A percentile compares a stretch with the other conserved stretches of the same genome.
Conservation (phyloP, 1,140 invertebrate genomes). For the Bacillus rossius region DNA sequence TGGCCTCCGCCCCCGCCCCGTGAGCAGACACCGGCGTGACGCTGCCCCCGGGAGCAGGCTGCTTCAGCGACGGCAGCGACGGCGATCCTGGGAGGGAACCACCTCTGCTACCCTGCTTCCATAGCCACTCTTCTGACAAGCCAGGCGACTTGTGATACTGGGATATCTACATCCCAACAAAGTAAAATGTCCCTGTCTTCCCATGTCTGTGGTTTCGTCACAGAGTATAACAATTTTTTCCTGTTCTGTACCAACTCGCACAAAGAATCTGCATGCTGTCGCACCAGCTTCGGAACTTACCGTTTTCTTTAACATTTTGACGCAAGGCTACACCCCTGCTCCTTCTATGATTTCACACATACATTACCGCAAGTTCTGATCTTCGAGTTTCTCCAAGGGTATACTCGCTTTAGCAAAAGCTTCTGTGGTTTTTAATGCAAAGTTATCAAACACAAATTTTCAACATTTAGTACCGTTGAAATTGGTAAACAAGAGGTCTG, state of each 20-base stretch:
- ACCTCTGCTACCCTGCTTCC: not conserved
- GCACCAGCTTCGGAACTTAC: not conserved
- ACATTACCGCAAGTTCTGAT: no score
- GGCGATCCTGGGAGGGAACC: not conserved
- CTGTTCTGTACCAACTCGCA: not conserved
- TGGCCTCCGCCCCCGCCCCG: slow-evolving; percentile 49
- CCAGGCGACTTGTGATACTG: not conserved
- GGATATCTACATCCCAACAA: not conserved
- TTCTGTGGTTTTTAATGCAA: no score
- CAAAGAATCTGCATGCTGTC: no score
- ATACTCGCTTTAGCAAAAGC: no score
- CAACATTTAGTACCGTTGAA: no score
- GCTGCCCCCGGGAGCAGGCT: not conserved
- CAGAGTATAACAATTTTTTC: not conserved
- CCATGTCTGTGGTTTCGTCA: not conserved
- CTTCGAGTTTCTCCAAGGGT: no score
- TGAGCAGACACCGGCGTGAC: slow-evolving; percentile 26
- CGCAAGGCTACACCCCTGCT: no score
- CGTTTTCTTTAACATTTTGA: not conserved
- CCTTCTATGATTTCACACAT: no score
- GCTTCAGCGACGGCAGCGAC: not conserved
- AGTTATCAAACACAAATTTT: no score
- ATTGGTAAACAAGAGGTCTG: no score
- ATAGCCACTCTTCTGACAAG: not conserved
- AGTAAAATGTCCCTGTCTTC: not conserved